Conservation (phyloP, 2,888 invertebrate genomes). For the Pyrochroa serraticornis region DNA sequence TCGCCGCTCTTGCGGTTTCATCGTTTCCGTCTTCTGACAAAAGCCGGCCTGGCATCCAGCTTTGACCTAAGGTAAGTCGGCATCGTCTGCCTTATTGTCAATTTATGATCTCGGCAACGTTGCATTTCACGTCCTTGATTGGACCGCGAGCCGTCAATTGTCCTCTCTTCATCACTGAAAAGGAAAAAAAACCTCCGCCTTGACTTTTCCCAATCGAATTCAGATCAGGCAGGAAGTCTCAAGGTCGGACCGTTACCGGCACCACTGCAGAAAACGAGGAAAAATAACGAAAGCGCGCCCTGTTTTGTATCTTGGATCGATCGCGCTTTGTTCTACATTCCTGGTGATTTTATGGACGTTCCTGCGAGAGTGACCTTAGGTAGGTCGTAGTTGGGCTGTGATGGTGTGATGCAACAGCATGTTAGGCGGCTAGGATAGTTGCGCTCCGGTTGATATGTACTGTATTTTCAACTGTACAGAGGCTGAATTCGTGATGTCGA, state of each 20-base stretch:
- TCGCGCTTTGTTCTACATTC: conserved; percentile 9
- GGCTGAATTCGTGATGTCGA: conserved; percentile 37
- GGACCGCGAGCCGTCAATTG: conserved; percentile 2
- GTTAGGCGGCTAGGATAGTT: conserved; percentile 12
- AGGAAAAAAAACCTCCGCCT: not conserved
- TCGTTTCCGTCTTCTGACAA: too few relatives aligned
- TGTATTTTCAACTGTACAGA: conserved; percentile 35
- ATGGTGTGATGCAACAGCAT: not conserved
- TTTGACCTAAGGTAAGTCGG: conserved; percentile 4
- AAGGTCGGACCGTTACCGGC: not conserved
- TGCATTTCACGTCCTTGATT: conserved; percentile 11
- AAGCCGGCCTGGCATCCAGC: not conserved
- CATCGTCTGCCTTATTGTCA: conserved; percentile 6
- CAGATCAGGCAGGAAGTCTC: conserved; percentile 7
- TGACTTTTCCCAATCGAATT: conserved; percentile 2
- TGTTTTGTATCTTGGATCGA: not conserved
- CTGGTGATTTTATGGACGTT: conserved; percentile 7
- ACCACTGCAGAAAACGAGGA: not conserved
- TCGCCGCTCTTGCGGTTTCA: too few relatives aligned
- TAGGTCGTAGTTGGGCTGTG: conserved; percentile 6
- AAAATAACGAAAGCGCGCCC: not conserved
- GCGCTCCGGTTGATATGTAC: conserved; percentile 31
- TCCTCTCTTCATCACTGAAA: not conserved
- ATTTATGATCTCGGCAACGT: conserved; percentile 8
- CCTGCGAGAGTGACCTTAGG: conserved; percentile 10